Evolutionary conservation across 2,888 invertebrate genomes (phyloP), one percentile per base, ranked within the genome.

Genomic region (Petrolisthes manimaculis): DNA sequence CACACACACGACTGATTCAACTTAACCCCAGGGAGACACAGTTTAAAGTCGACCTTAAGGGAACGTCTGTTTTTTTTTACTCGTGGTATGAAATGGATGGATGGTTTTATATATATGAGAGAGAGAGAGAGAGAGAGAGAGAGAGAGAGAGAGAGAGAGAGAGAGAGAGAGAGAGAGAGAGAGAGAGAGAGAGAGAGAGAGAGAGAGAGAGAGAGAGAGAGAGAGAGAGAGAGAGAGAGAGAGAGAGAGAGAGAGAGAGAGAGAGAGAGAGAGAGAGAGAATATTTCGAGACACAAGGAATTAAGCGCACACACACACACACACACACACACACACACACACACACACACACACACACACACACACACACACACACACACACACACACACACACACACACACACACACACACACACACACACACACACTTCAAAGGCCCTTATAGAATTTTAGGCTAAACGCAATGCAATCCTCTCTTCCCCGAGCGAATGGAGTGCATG

Each of bases 151-250:
- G 37, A 37, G 37, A 37, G 37, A 37, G 37, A 37, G 37, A 37
- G 37, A 37, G 69, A 37, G 18, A 14, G 54, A 53, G 18, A 54
- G 5, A 14, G 12, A 51, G 53, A 18, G 55, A 79, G 18, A 54
- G 54, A 53, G 79, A 54, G 81, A 61, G 51, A 77, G 77, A 80
- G 80, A 56, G 80, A 56, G 55, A 54, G 80, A 12, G n/a, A 53
- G 53, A 53, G n/a, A 21, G 80, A 79, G 53, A 21, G 79, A 53
- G 53, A 79, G n/a, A 53, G 53, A n/a, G 24, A 53, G 53, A 79
- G n/a, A 51, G 79, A 12, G 53, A 12, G n/a, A 79, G n/a, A 53
- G 53, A 79, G 53, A 79, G 79, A 12, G 53, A 51, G 79, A 79
- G 53, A 53, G n/a, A 18, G 79, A 75, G 14, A 21, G 53, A 24